Evolutionary conservation across 2,113 vertebrate genomes (phyloP).

Genomic region (Forbesichthys papilliferus): DNA sequence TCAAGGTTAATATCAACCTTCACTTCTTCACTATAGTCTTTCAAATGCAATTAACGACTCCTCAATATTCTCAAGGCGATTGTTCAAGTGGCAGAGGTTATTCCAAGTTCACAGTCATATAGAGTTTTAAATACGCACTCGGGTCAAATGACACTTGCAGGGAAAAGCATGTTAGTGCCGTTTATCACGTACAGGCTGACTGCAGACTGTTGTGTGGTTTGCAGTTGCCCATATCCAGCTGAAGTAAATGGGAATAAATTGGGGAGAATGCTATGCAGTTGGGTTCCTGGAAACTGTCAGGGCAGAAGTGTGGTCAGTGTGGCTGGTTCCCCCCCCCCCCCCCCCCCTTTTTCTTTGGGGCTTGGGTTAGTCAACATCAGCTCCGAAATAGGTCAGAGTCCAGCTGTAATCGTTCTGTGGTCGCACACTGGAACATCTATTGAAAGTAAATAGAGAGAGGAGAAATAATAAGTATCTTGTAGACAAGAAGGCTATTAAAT

Average conservation of each 20-base stretch:
- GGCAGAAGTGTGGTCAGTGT: constrained; percentile 65
- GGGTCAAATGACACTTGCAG: constrained; percentile 7
- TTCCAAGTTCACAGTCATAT: constrained; percentile 20
- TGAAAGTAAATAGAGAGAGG: constrained; percentile 43
- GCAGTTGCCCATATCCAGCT: constrained; percentile 62
- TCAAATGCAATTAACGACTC: constrained; percentile 8
- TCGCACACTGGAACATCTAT: constrained; percentile 60
- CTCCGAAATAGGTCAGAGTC: constrained; percentile 71
- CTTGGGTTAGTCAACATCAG: constrained; percentile 68
- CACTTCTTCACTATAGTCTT: background rate
- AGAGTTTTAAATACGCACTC: background rate
- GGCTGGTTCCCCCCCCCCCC: constrained; percentile 37
- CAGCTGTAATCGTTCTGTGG: constrained; percentile 70
- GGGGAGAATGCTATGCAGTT: constrained; percentile 66
- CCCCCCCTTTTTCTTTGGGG: constrained; percentile 49
- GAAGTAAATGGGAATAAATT: constrained; percentile 59
- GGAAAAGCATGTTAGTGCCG: constrained; percentile 42
- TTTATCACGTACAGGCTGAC: constrained; percentile 53
- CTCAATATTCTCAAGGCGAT: too few relatives aligned
- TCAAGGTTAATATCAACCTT: constrained; percentile 8
- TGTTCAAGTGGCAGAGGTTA: constrained; percentile 8
- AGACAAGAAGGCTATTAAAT: constrained; percentile 36
- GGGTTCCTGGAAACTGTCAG: constrained; percentile 61
- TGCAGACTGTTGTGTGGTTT: constrained; percentile 51
- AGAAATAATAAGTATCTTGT: constrained; percentile 44